phyloP scores from a whole-genome alignment of 2,797 vertebrate species.

The Eurystomus glaucurus region DNA sequence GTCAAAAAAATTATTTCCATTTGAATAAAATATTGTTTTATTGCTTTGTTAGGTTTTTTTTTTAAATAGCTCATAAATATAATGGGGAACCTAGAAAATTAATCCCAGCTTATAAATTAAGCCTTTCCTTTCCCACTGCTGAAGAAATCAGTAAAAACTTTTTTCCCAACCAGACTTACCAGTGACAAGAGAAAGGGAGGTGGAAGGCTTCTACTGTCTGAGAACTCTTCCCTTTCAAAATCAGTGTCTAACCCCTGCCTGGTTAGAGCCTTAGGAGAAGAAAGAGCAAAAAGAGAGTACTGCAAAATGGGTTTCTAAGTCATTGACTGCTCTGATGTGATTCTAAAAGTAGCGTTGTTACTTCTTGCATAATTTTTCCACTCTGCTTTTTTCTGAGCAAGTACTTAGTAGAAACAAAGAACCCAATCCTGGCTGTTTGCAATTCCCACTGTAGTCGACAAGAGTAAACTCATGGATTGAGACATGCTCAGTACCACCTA shows the following conservation, averaged over 20 bases:
- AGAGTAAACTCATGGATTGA: neutral
- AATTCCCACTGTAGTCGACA: neutral
- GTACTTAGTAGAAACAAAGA: neutral
- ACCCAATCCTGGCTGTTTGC: neutral
- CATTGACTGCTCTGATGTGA: neutral
- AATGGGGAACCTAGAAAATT: neutral
- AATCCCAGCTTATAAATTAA: neutral
- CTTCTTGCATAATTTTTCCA: neutral
- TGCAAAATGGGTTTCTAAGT: neutral
- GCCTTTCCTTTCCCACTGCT: neutral
- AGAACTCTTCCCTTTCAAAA: neutral
- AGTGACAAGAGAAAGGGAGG: neutral
- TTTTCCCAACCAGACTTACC: neutral
- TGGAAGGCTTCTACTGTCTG: neutral
- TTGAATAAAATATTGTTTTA: neutral
- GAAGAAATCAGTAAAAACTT: neutral
- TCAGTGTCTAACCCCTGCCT: neutral
- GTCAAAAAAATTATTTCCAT: neutral
- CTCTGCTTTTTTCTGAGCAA: neutral
- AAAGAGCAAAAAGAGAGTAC: neutral
- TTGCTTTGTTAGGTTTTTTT: neutral
- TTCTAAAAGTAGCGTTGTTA: neutral
- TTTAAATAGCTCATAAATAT: neutral
- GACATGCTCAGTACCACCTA: neutral
- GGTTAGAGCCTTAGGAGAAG: neutral